Conservation (phyloP, 1,140 invertebrate genomes). For the Neoseiulus cucumeris region DNA sequence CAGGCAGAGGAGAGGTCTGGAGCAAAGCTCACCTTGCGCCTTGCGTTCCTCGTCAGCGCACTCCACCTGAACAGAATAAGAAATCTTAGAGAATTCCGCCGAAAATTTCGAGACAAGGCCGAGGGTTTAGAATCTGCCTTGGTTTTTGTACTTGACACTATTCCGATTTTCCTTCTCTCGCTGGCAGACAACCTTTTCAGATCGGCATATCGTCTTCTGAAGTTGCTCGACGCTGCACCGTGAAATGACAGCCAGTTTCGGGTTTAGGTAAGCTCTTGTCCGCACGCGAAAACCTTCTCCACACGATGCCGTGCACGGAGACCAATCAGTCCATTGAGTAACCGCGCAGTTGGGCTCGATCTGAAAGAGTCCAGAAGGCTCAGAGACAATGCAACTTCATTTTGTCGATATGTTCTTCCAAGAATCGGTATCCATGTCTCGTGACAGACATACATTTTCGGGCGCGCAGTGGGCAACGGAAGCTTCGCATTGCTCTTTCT, state of each 20-base stretch:
- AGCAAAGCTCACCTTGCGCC: neutral
- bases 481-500: constrained; percentile 25
- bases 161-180: too few species aligned
- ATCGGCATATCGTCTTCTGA: constrained; percentile 21
- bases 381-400: constrained; percentile 7
- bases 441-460: neutral
- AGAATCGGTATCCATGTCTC: neutral
- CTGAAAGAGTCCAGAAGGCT: constrained; percentile 14
- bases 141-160: too few species aligned
- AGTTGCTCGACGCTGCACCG: constrained; percentile 22
- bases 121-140: too few species aligned
- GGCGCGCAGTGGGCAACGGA: neutral
- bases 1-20: too few species aligned
- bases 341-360: constrained; percentile 30
- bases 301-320: constrained; percentile 49
- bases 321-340: constrained; percentile 56
- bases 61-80: neutral
- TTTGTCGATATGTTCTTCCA: neutral
- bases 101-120: too few species aligned
- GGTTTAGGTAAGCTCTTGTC: constrained; percentile 30
- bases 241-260: constrained; percentile 25
- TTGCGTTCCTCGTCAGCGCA: neutral
- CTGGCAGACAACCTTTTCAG: constrained; percentile 41
- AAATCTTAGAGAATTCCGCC: too few species aligned
- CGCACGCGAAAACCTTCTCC: constrained; percentile 39